Evolutionary conservation across 2,888 invertebrate genomes (phyloP), one percentile per base, ranked within the genome.

Genomic region (Lissonota sp.): DNA sequence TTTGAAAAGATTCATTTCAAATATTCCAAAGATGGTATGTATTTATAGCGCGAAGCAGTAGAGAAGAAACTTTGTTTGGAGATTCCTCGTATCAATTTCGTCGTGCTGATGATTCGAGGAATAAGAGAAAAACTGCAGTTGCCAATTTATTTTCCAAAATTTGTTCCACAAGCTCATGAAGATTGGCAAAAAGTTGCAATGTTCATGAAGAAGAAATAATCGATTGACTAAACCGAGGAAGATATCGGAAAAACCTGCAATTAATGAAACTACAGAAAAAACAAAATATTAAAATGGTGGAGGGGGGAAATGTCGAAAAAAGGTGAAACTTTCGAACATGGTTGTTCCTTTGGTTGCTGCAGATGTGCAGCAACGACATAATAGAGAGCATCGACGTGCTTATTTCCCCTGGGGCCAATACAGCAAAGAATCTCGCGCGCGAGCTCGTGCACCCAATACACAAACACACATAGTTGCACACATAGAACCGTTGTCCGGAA

Each of bases 301-400:
- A 42, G 8, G 5, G 40, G 37, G 42, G 51, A 42, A 73, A 53
- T 40, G 10, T 40, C 12, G 12, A 62, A 14, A 26, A 55, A 63
- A 42, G n/a, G 16, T 42, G 10, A 39, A 58, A 42, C 70, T 66
- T 57, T 42, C 55, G 46, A 62, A 75, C 55, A 62, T 16, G 37
- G 70, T 64, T 71, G 70, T 64, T 77, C 71, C 64, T 80, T 71
- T 51, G 12, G 49, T 55, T 49, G 71, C 62, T 75, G 80, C 75
- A 76, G 66, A 80, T 80, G 72, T 69, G 69, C 58, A 63, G 72
- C n/a, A 73, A 37, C 37, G n/a, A 39, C 58, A 58, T 55, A n/a
- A 67, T 64, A 63, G 12, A 57, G 55, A 86, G 84, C 84, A 80
- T 73, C 71, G 85, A 83, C 86, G 84, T 85, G 84, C 83, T 84